Percentiles rank a stretch among this genome's conserved stretches.
Evolutionary conservation across 2,888 invertebrate species (phyloP).

Genomic region (Erpobdella octoculata): DNA sequence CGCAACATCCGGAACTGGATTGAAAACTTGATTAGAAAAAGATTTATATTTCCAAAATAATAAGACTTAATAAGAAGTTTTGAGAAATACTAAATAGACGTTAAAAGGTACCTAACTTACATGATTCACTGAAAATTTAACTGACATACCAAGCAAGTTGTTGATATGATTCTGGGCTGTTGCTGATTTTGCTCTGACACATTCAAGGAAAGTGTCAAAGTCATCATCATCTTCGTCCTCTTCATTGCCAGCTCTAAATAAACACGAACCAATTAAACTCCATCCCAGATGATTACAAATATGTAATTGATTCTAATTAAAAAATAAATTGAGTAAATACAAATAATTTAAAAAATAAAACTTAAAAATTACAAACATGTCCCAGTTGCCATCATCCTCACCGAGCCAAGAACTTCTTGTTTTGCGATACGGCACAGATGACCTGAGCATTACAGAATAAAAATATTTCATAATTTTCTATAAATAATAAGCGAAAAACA

Average conservation of each 20-base stretch:
- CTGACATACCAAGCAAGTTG: conserved; percentile 34
- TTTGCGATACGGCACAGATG: conserved; percentile 19
- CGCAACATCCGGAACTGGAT: conserved; percentile 38
- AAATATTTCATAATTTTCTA: no score
- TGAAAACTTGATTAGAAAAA: no score
- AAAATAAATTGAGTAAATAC: no score
- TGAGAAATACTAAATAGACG: neutral
- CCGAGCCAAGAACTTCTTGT: conserved; percentile 40
- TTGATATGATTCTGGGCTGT: conserved; percentile 37
- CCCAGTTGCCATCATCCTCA: conserved; percentile 48
- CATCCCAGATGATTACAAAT: no score
- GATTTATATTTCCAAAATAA: no score
- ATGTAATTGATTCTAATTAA: no score
- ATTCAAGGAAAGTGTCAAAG: conserved; percentile 50
- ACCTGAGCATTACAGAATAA: neutral
- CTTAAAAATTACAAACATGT: conserved; percentile 42
- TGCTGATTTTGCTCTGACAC: conserved; percentile 47
- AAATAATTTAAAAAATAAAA: neutral
- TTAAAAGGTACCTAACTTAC: neutral
- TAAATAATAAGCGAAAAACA: no score
- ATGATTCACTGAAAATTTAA: neutral
- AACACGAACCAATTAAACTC: no score
- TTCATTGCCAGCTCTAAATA: no score
- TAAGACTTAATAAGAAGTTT: neutral
- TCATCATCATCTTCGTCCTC: conserved; percentile 44